Percentiles rank a stretch among this genome's conserved stretches.
phyloP scores from a whole-genome alignment of 2,888 invertebrate species.

The Myathropa florea region DNA sequence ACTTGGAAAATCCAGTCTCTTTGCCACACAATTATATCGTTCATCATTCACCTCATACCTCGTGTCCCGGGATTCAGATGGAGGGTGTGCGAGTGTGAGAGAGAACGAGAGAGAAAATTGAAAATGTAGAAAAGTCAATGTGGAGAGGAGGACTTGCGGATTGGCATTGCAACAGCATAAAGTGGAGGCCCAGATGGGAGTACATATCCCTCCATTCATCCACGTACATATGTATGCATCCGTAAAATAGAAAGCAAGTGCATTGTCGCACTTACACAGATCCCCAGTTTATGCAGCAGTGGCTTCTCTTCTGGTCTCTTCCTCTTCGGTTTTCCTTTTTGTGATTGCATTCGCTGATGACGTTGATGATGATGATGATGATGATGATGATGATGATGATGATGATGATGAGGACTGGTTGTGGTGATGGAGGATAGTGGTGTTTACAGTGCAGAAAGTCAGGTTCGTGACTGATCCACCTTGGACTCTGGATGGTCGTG shows the following conservation, averaged over 20 bases:
- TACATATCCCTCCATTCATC: background rate
- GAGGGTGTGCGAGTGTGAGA: background rate
- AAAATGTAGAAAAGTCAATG: too few species aligned
- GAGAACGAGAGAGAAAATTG: background rate
- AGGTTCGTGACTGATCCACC: constrained; percentile 57
- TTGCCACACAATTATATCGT: constrained; percentile 4
- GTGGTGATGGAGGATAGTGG: background rate
- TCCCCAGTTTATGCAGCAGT: constrained; percentile 47
- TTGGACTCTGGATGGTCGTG: constrained; percentile 29
- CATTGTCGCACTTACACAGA: constrained; percentile 57
- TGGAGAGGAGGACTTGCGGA: background rate
- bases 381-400: background rate
- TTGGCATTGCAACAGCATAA: constrained; percentile 3
- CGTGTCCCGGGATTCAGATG: background rate
- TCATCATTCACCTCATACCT: constrained; percentile 16
- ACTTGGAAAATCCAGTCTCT: constrained; percentile 41
- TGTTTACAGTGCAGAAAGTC: constrained; percentile 48
- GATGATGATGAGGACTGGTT: background rate
- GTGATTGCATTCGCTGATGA: background rate
- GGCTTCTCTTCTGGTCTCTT: background rate
- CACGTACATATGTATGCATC: background rate
- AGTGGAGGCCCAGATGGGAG: background rate
- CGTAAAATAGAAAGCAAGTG: constrained; percentile 49
- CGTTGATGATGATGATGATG: constrained; percentile 4
- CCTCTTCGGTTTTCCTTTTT: background rate